phyloP scores from a whole-genome alignment of 2,113 vertebrate genomes.

The Notiomystis cincta region DNA sequence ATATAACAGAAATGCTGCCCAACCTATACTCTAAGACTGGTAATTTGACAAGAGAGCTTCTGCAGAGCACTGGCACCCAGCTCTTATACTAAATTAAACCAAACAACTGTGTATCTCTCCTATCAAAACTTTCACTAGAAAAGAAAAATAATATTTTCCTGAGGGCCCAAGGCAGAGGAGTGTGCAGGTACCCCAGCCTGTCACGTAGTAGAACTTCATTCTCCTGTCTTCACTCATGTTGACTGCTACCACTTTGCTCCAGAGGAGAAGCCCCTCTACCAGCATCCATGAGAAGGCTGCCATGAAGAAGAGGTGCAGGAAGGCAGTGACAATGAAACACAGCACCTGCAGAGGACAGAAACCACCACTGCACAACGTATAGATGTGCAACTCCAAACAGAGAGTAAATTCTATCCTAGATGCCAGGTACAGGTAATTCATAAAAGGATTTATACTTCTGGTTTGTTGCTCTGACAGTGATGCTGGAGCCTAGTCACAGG shows the following conservation, averaged over 20 bases:
- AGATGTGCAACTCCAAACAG: not conserved
- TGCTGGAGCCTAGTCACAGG: not conserved
- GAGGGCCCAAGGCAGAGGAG: not conserved
- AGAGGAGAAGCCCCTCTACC: conserved; percentile 88
- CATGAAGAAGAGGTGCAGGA: conserved; percentile 89
- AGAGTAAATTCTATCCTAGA: not conserved
- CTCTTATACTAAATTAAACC: not conserved
- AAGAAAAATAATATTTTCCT: not conserved
- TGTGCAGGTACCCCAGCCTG: conserved; percentile 82
- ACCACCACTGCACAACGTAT: accelerated
- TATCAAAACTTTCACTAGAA: not conserved
- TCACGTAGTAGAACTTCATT: conserved; percentile 84
- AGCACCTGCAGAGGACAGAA: conserved; percentile 64
- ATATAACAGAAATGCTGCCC: not conserved
- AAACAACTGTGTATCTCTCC: not conserved
- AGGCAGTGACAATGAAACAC: conserved; percentile 80
- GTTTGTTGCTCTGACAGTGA: not conserved
- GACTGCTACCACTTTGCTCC: conserved; percentile 90
- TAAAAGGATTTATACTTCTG: not conserved
- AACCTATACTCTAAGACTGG: not conserved
- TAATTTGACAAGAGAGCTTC: not conserved
- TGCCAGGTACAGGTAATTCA: too few relatives aligned
- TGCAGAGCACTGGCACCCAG: not conserved
- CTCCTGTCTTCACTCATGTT: conserved; percentile 83
- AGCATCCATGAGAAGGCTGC: conserved; percentile 93